A percentile compares a stretch with the other conserved stretches of the same genome.
phyloP scores from a whole-genome alignment of 2,888 invertebrate species.

The Branchellion lobata region DNA sequence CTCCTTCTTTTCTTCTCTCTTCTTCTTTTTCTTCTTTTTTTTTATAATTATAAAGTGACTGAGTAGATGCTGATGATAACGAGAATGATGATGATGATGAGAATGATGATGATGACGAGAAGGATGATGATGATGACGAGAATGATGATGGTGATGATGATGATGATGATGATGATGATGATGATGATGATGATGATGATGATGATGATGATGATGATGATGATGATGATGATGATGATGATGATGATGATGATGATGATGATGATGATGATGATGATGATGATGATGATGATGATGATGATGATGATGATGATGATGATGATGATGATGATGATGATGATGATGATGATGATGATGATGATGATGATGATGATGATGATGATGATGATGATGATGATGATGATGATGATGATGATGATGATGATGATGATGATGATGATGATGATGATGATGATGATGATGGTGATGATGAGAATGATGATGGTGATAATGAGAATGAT shows the following conservation, averaged over 20 bases:
- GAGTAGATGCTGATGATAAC: too few species aligned
- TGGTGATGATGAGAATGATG: constrained; percentile 18
- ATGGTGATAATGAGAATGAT: background rate
- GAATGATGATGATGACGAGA: too few species aligned
- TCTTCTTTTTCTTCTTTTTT: too few species aligned
- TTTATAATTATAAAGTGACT: too few species aligned
- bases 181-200: constrained; percentile 43
- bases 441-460: constrained; percentile 10
- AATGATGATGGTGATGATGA: too few species aligned
- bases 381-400: background rate
- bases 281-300: background rate
- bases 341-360: background rate
- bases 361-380: background rate
- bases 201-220: constrained; percentile 45
- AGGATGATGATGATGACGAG: too few species aligned
- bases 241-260: constrained; percentile 40
- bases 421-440: background rate
- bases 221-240: constrained; percentile 46
- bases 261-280: too few species aligned
- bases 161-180: constrained; percentile 43
- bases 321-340: background rate
- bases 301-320: background rate
- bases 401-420: background rate
- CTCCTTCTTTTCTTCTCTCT: too few species aligned
- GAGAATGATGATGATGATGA: too few species aligned